These are phyloP conservation scores for Anhinga rufa DNA, from an alignment of 2,113 vertebrate genomes.

Conservation along the genomic window DNA sequence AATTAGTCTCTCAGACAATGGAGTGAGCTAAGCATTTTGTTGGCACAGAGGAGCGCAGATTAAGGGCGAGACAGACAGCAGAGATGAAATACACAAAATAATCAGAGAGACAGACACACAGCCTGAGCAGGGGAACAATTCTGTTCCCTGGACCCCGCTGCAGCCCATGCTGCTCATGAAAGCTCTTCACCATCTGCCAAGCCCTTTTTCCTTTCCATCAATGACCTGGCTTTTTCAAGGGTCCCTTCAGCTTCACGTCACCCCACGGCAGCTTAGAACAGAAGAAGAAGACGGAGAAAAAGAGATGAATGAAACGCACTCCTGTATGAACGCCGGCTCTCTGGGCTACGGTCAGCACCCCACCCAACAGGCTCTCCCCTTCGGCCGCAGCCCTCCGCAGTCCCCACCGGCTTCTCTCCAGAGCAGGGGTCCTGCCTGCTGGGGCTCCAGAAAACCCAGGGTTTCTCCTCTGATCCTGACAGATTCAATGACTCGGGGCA, in stretches of 20 bases:
- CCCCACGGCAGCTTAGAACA: neutral
- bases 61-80: slow-evolving; percentile 50
- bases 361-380: neutral
- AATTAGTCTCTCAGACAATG: slow-evolving; percentile 68
- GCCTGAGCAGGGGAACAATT: neutral
- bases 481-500: neutral
- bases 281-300: neutral
- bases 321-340: neutral
- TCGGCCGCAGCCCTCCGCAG: neutral
- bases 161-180: neutral
- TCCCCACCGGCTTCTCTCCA: neutral
- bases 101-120: slow-evolving; percentile 44
- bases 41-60: slow-evolving; percentile 51
- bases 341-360: neutral
- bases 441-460: neutral
- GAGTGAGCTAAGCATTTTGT: slow-evolving; percentile 60
- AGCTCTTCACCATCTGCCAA: neutral
- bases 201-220: neutral
- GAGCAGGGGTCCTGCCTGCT: neutral
- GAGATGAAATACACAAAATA: slow-evolving; percentile 59
- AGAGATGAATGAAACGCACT: neutral
- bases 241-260: slow-evolving; percentile 39
- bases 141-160: neutral
- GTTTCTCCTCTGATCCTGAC: neutral
- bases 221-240: slow-evolving; percentile 24